Evolutionary conservation across 2,888 invertebrate genomes (phyloP), one percentile per base, ranked within the genome.

Genomic region (Catonia carolina): DNA sequence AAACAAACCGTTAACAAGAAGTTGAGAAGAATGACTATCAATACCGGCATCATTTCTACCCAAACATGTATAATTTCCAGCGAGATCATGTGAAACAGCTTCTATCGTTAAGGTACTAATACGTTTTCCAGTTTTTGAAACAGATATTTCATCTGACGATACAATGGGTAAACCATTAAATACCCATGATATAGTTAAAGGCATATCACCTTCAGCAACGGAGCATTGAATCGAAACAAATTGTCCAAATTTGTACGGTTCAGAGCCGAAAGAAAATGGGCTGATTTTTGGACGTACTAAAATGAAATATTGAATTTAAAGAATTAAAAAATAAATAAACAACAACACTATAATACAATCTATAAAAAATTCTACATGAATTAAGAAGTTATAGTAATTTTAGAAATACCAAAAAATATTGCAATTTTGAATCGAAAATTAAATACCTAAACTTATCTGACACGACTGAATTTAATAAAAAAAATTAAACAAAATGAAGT

Each of bases 131-230:
- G 67, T 63, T 51, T 68, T 72, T 1, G 69, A 69, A 18, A 69
- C 70, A 8, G 60, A 54, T 18, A 61, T 61, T 17, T 60, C 51
- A 67, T 80, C 80, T 63, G 82, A 78, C 2, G 47, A 3, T n/a
- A 36, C 3, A 8, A 62, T 20, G 15, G 56, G 60, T 17, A 68
- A 23, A 22, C 60, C 61, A 15, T 62, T 60, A 72, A 87, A 80
- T 49, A 78, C 80, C 89, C 89, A 90, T 50, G 78, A 77, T 59
- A 91, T 85, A 63, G 80, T 79, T 58, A 91, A 75, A 7, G 90
- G 90, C 60, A 84, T 72, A 71, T 91, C 90, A 27, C 90, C 89
- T 70, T 85, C 84, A 63, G 78, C 80, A 20, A 85, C 84, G 31
- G 82, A 79, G 70, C 89, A 89, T 55, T 80, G 65, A 5, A 70